Conservation (phyloP, 2,888 invertebrate species). For the Heliconius hortense region DNA sequence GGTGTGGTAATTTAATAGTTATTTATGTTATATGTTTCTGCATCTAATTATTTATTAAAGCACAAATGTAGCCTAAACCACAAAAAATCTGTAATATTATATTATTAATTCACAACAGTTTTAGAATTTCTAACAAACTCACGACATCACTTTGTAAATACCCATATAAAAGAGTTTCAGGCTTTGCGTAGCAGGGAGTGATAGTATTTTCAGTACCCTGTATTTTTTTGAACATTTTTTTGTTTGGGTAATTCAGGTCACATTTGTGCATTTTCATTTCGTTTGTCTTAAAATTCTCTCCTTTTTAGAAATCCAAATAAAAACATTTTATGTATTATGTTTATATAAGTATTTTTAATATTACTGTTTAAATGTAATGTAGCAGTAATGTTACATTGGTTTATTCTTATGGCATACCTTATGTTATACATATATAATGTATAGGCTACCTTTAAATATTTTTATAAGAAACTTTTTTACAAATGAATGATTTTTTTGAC, state of each 20-base stretch:
- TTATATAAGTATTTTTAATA: constrained; percentile 27
- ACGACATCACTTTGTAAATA: too few relatives aligned
- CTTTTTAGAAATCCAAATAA: background rate
- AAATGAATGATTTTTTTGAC: constrained; percentile 29
- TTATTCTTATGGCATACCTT: constrained; percentile 48
- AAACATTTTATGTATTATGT: constrained; percentile 48
- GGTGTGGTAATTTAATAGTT: constrained; percentile 23
- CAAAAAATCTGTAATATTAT: background rate
- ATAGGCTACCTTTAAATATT: constrained; percentile 69
- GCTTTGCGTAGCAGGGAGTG: too few relatives aligned
- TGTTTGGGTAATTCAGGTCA: constrained; percentile 1
- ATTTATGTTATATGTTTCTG: constrained; percentile 10
- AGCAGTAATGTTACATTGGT: constrained; percentile 30
- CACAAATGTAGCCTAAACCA: constrained; percentile 14
- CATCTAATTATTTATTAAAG: constrained; percentile 15
- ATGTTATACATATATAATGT: constrained; percentile 61
- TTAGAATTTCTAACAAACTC: background rate
- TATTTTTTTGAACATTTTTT: background rate
- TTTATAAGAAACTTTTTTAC: constrained; percentile 52
- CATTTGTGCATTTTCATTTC: constrained; percentile 14
- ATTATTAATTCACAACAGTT: background rate
- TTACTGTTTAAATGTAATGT: constrained; percentile 6
- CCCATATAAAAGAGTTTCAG: too few relatives aligned
- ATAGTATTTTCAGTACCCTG: too few relatives aligned
- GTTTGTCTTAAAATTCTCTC: background rate